Evolutionary conservation across 2,113 vertebrate genomes (phyloP).

Genomic region (Ginglymostoma cirratum): DNA sequence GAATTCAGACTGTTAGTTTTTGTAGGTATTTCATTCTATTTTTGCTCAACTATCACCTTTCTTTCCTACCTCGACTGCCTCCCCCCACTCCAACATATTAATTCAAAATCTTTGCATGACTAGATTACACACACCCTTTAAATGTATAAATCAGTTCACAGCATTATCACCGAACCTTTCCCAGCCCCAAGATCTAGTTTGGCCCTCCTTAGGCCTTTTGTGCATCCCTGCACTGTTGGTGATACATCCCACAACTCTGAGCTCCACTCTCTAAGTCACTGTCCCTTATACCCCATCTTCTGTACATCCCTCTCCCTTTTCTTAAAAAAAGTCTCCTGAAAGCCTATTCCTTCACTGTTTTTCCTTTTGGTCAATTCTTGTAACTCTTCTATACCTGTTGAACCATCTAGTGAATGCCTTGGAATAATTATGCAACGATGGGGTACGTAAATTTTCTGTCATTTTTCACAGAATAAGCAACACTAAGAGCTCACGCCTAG

Average conservation of each 20-base stretch:
- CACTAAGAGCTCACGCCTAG: neutral
- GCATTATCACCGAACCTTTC: neutral
- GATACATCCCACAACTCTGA: neutral
- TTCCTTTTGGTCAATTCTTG: neutral
- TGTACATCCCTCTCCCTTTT: neutral
- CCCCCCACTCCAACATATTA: neutral
- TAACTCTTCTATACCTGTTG: neutral
- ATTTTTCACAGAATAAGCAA: neutral
- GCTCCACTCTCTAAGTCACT: neutral
- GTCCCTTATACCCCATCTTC: neutral
- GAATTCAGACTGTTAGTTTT: too few species aligned
- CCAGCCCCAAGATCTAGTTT: neutral
- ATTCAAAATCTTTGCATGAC: neutral
- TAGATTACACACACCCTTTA: too few species aligned
- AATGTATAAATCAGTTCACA: too few species aligned
- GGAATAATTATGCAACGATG: neutral
- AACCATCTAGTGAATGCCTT: neutral
- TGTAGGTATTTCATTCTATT: too few species aligned
- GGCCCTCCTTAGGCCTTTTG: neutral
- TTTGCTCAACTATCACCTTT: neutral
- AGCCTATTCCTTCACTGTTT: neutral
- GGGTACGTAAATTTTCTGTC: neutral
- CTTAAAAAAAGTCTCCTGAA: neutral
- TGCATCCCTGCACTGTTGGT: neutral
- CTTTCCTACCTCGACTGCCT: neutral